A percentile compares a stretch with the other conserved stretches of the same genome.
Evolutionary conservation across 2,797 vertebrate genomes (phyloP).

Genomic region (Schizothorax lantsangensis): DNA sequence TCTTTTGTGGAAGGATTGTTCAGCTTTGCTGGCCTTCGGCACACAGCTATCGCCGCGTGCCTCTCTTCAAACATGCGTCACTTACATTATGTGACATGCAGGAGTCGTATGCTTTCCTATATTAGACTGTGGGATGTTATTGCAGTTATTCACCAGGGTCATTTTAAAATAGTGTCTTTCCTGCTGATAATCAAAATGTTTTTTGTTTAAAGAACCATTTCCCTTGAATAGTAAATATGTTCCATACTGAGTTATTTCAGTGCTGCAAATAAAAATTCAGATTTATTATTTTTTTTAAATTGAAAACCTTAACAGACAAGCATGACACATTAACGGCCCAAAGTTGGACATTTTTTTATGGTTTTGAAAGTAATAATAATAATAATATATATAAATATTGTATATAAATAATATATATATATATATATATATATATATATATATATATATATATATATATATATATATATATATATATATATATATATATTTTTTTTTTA

Average conservation of each 20-base stretch:
- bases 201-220: background rate
- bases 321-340: background rate
- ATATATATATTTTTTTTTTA: no score
- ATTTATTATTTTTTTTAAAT: background rate
- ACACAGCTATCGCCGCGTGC: background rate
- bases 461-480: no score
- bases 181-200: background rate
- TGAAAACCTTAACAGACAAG: background rate
- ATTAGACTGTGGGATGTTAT: background rate
- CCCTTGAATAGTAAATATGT: background rate
- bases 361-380: background rate
- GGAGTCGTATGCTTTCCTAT: background rate
- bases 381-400: no score
- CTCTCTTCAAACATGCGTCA: background rate
- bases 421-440: no score
- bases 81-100: conserved; percentile 9
- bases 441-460: no score
- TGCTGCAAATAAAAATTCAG: background rate
- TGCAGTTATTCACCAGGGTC: background rate
- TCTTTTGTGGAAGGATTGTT: conserved; percentile 45
- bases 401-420: no score
- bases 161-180: background rate
- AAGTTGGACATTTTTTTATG: background rate
- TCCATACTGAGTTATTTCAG: background rate
- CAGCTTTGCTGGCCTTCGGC: conserved; percentile 1